These are phyloP conservation scores for Atta cephalotes DNA, from an alignment of 1,140 invertebrate genomes.

Conservation along the genomic window DNA sequence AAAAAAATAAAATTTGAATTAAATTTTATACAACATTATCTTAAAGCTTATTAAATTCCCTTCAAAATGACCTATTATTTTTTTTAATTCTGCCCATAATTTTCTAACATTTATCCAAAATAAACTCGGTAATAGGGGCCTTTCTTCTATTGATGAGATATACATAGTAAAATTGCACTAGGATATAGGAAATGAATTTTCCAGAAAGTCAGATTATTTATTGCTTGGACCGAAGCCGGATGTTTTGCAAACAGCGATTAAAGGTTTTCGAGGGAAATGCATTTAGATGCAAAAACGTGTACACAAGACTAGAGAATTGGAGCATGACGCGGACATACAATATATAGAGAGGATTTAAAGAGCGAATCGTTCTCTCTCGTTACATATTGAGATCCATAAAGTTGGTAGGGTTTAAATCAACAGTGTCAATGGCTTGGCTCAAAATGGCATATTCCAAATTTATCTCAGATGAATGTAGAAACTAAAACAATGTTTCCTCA, in stretches of 20 bases:
- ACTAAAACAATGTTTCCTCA: neutral
- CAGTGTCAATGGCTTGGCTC: neutral
- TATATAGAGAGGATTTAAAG: constrained; percentile 44
- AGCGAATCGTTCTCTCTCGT: constrained; percentile 54
- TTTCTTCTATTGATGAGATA: neutral
- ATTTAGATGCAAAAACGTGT: constrained; percentile 57
- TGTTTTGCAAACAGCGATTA: constrained; percentile 48
- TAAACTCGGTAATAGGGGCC: too few relatives aligned
- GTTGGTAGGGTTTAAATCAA: constrained; percentile 39
- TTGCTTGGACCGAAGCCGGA: constrained; percentile 36
- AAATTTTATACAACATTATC: too few relatives aligned
- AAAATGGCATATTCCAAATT: neutral
- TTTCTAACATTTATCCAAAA: too few relatives aligned
- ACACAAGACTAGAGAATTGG: constrained; percentile 51
- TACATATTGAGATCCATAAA: constrained; percentile 54
- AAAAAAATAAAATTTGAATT: too few relatives aligned
- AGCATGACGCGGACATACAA: constrained; percentile 26
- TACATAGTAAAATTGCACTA: neutral
- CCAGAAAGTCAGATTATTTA: constrained; percentile 46
- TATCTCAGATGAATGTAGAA: neutral
- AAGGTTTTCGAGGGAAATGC: constrained; percentile 49
- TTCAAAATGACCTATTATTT: too few relatives aligned
- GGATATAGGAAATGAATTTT: constrained; percentile 36
- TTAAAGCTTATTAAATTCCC: too few relatives aligned
- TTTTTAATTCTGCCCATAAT: too few relatives aligned